Evolutionary conservation across 2,888 invertebrate species (phyloP).

Genomic region (Dioctria linearis): DNA sequence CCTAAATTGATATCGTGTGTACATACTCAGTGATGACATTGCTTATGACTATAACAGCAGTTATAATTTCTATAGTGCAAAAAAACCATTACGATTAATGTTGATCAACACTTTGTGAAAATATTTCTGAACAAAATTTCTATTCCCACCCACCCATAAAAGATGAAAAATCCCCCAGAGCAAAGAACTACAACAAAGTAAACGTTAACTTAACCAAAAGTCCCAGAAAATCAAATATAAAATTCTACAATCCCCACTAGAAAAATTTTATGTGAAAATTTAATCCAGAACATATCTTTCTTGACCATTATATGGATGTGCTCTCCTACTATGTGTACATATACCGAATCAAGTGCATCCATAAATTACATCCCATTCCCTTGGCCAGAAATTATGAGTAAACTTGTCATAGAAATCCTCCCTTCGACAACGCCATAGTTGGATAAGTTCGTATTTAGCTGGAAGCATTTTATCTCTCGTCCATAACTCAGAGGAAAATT

Average conservation of each 20-base stretch:
- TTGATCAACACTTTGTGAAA: no score
- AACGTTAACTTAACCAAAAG: background rate
- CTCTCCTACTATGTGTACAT: background rate
- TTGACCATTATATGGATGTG: constrained; percentile 33
- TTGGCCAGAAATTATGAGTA: constrained; percentile 20
- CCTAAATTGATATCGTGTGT: no score
- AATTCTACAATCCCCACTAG: constrained; percentile 11
- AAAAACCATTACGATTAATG: no score
- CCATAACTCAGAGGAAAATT: constrained; percentile 48
- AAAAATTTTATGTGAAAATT: constrained; percentile 30
- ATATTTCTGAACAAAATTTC: no score
- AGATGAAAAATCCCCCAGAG: no score
- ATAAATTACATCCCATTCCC: constrained; percentile 24
- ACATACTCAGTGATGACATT: no score
- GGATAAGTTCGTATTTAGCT: constrained; percentile 39
- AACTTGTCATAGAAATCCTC: constrained; percentile 30
- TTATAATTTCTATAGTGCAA: no score
- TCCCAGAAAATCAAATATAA: constrained; percentile 4
- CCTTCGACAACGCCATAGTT: background rate
- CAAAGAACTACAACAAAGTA: no score
- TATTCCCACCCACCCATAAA: no score
- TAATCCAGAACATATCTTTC: constrained; percentile 5
- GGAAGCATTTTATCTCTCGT: constrained; percentile 38
- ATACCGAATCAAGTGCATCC: constrained; percentile 13
- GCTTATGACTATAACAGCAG: no score